Conservation (phyloP, 2,888 invertebrate species). For the Formica aserva region DNA sequence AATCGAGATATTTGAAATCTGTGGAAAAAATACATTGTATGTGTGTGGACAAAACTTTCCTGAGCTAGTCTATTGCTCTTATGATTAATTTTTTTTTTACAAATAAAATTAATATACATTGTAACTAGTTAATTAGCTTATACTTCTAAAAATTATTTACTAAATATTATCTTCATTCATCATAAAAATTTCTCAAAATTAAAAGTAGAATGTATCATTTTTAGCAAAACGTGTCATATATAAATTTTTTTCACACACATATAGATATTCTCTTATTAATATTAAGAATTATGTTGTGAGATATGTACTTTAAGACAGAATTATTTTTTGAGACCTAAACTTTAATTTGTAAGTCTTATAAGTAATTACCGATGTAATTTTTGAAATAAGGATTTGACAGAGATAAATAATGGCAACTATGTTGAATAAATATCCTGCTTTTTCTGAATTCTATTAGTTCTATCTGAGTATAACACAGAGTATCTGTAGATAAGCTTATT, state of each 20-base stretch:
- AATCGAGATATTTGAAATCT: conserved; percentile 66
- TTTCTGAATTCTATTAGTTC: neutral
- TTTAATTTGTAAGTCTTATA: conserved; percentile 56
- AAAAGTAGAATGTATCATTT: neutral
- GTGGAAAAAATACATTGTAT: conserved; percentile 51
- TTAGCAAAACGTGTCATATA: neutral
- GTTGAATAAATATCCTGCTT: neutral
- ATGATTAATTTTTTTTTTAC: conserved; percentile 67
- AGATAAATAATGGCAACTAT: neutral
- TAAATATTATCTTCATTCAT: neutral
- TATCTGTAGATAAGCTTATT: conserved; percentile 57
- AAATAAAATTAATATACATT: conserved; percentile 63
- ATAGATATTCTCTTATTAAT: conserved; percentile 17
- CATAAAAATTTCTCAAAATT: conserved; percentile 13
- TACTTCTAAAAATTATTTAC: neutral
- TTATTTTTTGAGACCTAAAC: conserved; percentile 48
- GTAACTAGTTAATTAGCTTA: conserved; percentile 54
- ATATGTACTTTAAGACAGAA: conserved; percentile 29
- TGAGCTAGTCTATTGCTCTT: conserved; percentile 59
- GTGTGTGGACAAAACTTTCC: conserved; percentile 58
- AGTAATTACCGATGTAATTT: conserved; percentile 47
- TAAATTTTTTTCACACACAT: conserved; percentile 11
- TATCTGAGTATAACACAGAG: neutral
- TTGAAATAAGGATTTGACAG: neutral
- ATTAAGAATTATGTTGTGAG: conserved; percentile 8